Conservation (phyloP, 1,140 invertebrate genomes). For the Diorhabda sublineata region DNA sequence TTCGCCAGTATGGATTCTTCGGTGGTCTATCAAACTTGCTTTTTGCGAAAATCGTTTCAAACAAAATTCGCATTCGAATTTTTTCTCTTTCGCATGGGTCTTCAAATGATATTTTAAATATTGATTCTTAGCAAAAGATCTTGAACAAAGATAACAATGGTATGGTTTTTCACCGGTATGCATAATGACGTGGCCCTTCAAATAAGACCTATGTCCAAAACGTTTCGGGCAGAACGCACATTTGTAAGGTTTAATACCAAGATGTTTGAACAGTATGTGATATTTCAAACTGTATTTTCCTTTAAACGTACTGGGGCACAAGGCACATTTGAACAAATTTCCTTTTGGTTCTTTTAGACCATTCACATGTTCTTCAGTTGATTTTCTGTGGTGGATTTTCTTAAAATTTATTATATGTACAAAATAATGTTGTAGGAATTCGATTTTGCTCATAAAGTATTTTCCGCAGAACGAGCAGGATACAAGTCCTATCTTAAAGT, state of each 20-base stretch:
- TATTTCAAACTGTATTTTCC: not conserved
- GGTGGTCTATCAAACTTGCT: conserved; percentile 58
- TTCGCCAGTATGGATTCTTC: conserved; percentile 58
- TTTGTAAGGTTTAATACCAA: not conserved
- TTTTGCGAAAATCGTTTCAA: conserved; percentile 60
- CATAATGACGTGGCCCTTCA: not conserved
- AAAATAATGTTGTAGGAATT: no score
- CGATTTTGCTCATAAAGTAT: no score
- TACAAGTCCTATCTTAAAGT: no score
- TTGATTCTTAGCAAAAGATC: not conserved
- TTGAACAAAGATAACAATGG: not conserved
- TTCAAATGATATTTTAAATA: no score
- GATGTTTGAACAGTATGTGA: not conserved
- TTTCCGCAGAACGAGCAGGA: no score
- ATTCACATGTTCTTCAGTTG: no score
- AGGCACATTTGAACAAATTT: not conserved
- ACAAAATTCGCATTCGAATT: conserved; percentile 57
- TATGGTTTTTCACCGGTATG: not conserved
- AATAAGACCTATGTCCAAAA: not conserved
- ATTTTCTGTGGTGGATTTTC: no score
- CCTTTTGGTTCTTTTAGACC: no score
- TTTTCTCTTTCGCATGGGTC: no score
- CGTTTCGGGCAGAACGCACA: not conserved
- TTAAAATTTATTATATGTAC: no score
- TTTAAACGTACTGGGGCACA: not conserved